Conservation (phyloP, 2,888 invertebrate genomes). For the Strigamia crassipes region DNA sequence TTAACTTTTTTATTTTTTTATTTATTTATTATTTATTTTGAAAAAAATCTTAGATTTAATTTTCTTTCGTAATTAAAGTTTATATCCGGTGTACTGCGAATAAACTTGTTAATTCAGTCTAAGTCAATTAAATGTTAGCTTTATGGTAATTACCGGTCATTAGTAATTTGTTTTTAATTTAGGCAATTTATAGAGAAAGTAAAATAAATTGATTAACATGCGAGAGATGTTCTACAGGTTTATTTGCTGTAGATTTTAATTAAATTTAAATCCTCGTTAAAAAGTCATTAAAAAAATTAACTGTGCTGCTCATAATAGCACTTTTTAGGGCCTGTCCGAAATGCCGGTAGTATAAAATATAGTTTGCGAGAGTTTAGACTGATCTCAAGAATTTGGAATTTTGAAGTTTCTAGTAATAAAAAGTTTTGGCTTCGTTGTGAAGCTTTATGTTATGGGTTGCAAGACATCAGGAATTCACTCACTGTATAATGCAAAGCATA, state of each 20-base stretch:
- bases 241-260: background rate
- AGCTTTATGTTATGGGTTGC: background rate
- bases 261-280: background rate
- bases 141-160: slow-evolving; percentile 17
- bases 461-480: background rate
- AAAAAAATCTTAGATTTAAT: background rate
- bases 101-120: background rate
- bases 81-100: background rate
- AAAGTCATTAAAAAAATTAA: background rate
- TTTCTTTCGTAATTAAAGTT: background rate
- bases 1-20: background rate
- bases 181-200: background rate
- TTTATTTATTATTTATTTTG: background rate
- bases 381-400: background rate
- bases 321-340: background rate
- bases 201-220: background rate
- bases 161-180: background rate
- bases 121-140: background rate
- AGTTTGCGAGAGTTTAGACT: background rate
- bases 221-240: background rate
- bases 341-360: background rate
- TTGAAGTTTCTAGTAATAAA: background rate
- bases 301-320: background rate
- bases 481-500: no score
- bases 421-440: background rate